A percentile compares a stretch with the other conserved stretches of the same genome.
phyloP scores from a whole-genome alignment of 2,113 vertebrate genomes.

The Lampris megalopsis region DNA sequence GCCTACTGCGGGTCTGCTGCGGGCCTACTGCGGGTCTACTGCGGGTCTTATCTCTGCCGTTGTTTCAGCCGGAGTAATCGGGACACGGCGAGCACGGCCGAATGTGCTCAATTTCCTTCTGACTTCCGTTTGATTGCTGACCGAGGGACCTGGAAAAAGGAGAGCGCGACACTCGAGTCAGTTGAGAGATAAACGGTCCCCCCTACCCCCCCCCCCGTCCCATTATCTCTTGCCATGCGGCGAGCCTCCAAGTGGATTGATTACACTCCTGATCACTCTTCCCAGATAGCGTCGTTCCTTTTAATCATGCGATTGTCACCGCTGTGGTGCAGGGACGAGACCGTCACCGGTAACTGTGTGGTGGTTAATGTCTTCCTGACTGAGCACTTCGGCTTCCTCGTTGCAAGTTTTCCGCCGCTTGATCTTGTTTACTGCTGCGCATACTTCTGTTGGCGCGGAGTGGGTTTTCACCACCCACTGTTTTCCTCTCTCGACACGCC shows the following conservation, averaged over 20 bases:
- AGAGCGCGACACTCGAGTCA: constrained; percentile 30
- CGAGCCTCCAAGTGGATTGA: constrained; percentile 74
- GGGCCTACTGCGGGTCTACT: constrained; percentile 1
- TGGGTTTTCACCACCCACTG: neutral
- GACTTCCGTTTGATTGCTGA: constrained; percentile 62
- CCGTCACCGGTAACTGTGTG: constrained; percentile 72
- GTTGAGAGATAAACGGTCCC: constrained; percentile 48
- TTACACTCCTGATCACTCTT: constrained; percentile 74
- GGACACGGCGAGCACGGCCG: constrained; percentile 52
- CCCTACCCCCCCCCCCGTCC: constrained; percentile 43
- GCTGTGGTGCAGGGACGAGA: constrained; percentile 72
- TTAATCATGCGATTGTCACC: constrained; percentile 72
- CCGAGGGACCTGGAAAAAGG: constrained; percentile 51
- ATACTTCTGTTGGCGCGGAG: constrained; percentile 33
- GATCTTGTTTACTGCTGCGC: constrained; percentile 47
- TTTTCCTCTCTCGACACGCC: neutral
- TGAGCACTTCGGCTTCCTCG: constrained; percentile 51
- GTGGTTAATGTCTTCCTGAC: constrained; percentile 66
- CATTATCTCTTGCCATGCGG: constrained; percentile 45
- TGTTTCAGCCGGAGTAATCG: constrained; percentile 64
- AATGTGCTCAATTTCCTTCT: constrained; percentile 66
- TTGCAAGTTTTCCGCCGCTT: constrained; percentile 41
- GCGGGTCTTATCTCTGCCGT: constrained; percentile 38
- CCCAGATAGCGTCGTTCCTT: constrained; percentile 75
- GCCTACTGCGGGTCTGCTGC: constrained; percentile 3